Conservation (phyloP, 2,797 vertebrate genomes). For the Xenentodon cancila region DNA sequence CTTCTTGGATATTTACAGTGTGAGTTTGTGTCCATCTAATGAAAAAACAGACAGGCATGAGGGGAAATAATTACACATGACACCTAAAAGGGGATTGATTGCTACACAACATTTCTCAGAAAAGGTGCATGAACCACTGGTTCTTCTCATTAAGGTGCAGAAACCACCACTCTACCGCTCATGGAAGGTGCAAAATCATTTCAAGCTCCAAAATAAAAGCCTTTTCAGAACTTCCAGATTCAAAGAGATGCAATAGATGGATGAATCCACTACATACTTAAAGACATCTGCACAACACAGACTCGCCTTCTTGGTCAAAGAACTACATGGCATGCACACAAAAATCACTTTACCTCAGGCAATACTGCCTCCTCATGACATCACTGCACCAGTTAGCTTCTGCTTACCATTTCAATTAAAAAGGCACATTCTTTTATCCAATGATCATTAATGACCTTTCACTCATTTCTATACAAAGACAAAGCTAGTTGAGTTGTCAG, state of each 20-base stretch:
- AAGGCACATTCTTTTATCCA: conserved; percentile 69
- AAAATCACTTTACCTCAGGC: conserved; percentile 40
- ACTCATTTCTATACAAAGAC: conserved; percentile 33
- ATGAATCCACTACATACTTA: conserved; percentile 39
- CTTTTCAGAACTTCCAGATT: conserved; percentile 41
- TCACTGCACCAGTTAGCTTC: conserved; percentile 28
- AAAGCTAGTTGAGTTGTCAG: conserved; percentile 25
- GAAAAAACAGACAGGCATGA: conserved; percentile 40
- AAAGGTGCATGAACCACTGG: conserved; percentile 79
- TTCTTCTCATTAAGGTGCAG: conserved; percentile 82
- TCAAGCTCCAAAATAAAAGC: conserved; percentile 48
- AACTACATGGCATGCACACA: conserved; percentile 42
- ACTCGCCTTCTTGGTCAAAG: conserved; percentile 34
- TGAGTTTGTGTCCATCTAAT: conserved; percentile 41
- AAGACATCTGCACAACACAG: conserved; percentile 46
- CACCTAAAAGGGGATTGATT: conserved; percentile 57
- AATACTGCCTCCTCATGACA: conserved; percentile 43
- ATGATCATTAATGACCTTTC: conserved; percentile 8
- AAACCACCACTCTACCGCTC: conserved; percentile 60
- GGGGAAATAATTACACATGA: conserved; percentile 10
- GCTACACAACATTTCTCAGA: conserved; percentile 73
- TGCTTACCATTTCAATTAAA: conserved; percentile 50
- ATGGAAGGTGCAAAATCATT: conserved; percentile 69
- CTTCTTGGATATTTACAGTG: conserved; percentile 75
- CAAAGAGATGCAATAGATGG: conserved; percentile 52